A percentile compares a stretch with the other conserved stretches of the same genome.
Evolutionary conservation across 1,140 invertebrate genomes (phyloP).

Genomic region (Tachypleus tridentatus): DNA sequence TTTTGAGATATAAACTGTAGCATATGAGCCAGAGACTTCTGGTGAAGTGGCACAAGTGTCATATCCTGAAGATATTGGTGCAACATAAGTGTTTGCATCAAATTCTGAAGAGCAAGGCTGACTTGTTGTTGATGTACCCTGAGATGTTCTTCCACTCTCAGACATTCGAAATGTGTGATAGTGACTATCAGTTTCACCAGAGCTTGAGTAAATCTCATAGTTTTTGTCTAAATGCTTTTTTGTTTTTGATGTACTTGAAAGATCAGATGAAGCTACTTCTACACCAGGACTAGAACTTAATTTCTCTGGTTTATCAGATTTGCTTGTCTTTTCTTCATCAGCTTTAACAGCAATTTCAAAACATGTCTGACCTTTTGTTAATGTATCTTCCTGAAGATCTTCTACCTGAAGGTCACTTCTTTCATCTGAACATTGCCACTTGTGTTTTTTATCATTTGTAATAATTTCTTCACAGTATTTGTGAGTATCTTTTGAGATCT

Average conservation of each 20-base stretch:
- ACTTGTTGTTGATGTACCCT: slow-evolving; percentile 45
- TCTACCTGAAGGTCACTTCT: too few species aligned
- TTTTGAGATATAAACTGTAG: slow-evolving; percentile 56
- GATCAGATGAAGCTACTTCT: too few species aligned
- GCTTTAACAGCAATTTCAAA: too few species aligned
- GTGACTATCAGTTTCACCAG: slow-evolving; percentile 56
- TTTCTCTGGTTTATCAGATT: too few species aligned
- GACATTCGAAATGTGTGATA: slow-evolving; percentile 72
- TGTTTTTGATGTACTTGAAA: neutral
- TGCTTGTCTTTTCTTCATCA: too few species aligned
- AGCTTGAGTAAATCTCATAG: slow-evolving; percentile 62
- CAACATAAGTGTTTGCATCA: slow-evolving; percentile 50
- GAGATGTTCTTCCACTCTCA: slow-evolving; percentile 42
- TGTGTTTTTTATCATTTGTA: too few species aligned
- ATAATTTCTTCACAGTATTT: too few species aligned
- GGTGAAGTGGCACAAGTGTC: slow-evolving; percentile 70
- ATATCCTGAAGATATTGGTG: slow-evolving; percentile 55
- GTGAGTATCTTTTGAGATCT: too few species aligned
- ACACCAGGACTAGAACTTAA: too few species aligned
- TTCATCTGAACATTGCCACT: too few species aligned
- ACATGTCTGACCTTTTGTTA: too few species aligned
- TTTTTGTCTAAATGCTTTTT: slow-evolving; percentile 1
- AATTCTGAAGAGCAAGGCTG: slow-evolving; percentile 74
- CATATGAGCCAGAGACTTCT: slow-evolving; percentile 59
- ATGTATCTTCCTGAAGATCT: too few species aligned